These are phyloP conservation scores for Microtus ochrogaster DNA, from an alignment of 2,113 vertebrate species.

Conservation along the genomic window DNA sequence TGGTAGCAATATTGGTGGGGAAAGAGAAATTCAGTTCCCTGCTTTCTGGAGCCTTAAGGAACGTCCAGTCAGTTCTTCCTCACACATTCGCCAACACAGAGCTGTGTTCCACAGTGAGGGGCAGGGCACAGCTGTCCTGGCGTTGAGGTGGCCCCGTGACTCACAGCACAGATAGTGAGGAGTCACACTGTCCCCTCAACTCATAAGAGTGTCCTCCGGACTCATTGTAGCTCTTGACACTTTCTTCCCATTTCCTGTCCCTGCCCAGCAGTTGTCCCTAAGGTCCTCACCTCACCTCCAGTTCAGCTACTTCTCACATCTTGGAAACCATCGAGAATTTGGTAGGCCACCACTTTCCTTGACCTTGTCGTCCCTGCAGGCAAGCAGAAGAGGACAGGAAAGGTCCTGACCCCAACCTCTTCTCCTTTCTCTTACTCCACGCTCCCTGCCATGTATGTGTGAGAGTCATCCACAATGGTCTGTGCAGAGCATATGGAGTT, in stretches of 20 bases:
- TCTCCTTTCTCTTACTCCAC: neutral
- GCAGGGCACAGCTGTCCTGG: rapidly evolving
- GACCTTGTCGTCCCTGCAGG: neutral
- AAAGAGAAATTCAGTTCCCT: neutral
- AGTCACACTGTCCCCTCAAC: too few relatives aligned
- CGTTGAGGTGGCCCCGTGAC: neutral
- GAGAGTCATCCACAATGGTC: neutral
- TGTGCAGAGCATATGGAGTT: neutral
- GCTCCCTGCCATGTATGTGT: neutral
- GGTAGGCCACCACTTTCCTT: neutral
- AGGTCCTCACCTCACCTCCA: neutral
- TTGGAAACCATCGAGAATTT: neutral
- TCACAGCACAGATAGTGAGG: neutral
- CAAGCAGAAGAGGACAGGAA: neutral
- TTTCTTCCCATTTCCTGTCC: neutral
- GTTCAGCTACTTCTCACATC: neutral
- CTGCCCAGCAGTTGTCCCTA: neutral
- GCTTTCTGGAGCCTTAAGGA: neutral
- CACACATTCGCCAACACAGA: neutral
- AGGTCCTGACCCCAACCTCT: neutral
- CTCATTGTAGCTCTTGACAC: too few relatives aligned
- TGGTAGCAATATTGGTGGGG: neutral
- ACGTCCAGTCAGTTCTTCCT: neutral
- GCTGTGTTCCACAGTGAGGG: neutral
- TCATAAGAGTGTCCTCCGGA: neutral